Evolutionary conservation across 2,113 vertebrate genomes (phyloP).

Genomic region (Galbula dea): DNA sequence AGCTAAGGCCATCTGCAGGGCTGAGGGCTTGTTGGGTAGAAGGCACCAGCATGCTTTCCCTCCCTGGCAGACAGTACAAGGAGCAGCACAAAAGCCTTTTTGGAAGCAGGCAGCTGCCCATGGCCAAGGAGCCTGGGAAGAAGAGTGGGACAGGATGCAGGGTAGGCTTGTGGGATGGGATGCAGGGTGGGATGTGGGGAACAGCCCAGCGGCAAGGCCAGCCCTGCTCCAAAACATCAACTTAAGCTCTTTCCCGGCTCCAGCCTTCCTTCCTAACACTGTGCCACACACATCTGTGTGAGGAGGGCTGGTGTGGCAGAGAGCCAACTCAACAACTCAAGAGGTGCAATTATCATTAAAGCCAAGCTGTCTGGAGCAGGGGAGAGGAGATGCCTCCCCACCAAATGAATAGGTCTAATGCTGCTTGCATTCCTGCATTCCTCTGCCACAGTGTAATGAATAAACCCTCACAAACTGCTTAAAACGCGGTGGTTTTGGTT

Average conservation of each 20-base stretch:
- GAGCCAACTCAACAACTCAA: constrained; percentile 1
- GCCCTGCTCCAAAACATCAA: neutral
- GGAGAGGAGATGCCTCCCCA: constrained; percentile 6
- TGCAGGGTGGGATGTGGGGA: neutral
- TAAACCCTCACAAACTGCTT: constrained; percentile 54
- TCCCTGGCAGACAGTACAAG: neutral
- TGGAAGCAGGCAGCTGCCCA: neutral
- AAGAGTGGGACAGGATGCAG: neutral
- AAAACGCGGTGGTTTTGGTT: constrained; percentile 49
- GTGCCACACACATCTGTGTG: neutral
- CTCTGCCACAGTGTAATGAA: neutral
- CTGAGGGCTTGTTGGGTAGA: neutral
- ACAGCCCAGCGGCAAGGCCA: neutral
- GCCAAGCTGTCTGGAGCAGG: constrained; percentile 35
- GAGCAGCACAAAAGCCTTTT: neutral
- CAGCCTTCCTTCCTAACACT: neutral
- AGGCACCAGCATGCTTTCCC: neutral
- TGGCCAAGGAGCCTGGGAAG: neutral
- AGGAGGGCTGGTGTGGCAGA: neutral
- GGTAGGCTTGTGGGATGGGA: neutral
- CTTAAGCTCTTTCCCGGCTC: neutral
- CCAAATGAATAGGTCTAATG: constrained; percentile 35
- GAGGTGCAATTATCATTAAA: constrained; percentile 54
- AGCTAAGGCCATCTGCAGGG: neutral
- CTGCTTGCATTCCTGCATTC: constrained; percentile 49